phyloP scores from a whole-genome alignment of 1,140 invertebrate genomes.

The Druon quercuslanigerum region DNA sequence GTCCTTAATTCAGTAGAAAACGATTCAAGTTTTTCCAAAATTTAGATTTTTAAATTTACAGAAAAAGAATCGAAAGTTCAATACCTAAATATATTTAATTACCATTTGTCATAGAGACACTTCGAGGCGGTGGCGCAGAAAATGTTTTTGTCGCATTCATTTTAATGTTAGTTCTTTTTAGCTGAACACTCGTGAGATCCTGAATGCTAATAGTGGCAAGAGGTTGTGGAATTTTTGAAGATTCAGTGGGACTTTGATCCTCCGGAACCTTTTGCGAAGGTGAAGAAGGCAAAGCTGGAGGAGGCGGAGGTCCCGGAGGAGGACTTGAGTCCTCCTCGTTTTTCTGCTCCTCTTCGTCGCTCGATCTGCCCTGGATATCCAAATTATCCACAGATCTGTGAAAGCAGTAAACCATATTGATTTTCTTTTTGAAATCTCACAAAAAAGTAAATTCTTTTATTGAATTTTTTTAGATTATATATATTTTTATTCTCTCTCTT shows the following conservation, averaged over 20 bases:
- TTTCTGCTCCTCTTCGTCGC: conserved; percentile 49
- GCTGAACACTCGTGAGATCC: conserved; percentile 87
- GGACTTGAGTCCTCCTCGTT: conserved; percentile 53
- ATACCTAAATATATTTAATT: conserved; percentile 25
- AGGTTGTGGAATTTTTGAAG: conserved; percentile 79
- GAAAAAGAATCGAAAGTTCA: conserved; percentile 17
- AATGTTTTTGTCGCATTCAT: conserved; percentile 86
- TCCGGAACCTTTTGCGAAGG: conserved; percentile 39
- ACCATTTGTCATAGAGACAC: conserved; percentile 80
- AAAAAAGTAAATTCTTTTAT: too few species aligned
- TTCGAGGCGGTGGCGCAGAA: conserved; percentile 83
- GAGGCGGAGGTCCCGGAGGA: conserved; percentile 71
- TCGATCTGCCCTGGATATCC: conserved; percentile 65
- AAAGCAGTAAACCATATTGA: neutral
- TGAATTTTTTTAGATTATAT: too few species aligned
- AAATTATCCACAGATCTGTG: conserved; percentile 72
- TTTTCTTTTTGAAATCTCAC: neutral
- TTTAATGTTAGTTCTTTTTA: conserved; percentile 83
- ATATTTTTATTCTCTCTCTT: too few species aligned
- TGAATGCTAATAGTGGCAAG: conserved; percentile 89
- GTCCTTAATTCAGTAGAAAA: conserved; percentile 31
- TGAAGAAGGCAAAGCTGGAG: conserved; percentile 76
- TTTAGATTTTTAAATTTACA: conserved; percentile 4
- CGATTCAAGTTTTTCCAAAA: conserved; percentile 31
- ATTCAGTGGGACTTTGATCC: conserved; percentile 56